Evolutionary conservation across 2,797 vertebrate species (phyloP).

Genomic region (Aythya fuligula): DNA sequence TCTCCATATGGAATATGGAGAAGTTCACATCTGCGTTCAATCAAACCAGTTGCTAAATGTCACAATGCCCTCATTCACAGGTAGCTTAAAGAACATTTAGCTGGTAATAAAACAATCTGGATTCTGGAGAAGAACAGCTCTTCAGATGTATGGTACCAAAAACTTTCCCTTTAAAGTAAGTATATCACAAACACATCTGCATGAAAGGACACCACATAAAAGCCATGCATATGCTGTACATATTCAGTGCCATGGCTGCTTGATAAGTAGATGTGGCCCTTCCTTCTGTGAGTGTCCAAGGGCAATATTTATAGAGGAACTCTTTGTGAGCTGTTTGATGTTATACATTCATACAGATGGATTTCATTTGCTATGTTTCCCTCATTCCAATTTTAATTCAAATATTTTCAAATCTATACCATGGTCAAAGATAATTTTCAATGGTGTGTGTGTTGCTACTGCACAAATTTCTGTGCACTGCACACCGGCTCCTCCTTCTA

Average conservation of each 20-base stretch:
- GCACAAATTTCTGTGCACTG: background rate
- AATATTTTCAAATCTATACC: slow-evolving; percentile 21
- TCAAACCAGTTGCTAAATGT: slow-evolving; percentile 78
- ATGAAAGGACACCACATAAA: background rate
- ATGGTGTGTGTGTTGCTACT: background rate
- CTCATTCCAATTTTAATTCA: slow-evolving; percentile 15
- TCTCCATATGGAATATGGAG: slow-evolving; percentile 63
- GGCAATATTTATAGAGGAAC: slow-evolving; percentile 51
- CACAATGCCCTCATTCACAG: slow-evolving; percentile 83
- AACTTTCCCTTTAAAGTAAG: slow-evolving; percentile 36
- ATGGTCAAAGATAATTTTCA: slow-evolving; percentile 23
- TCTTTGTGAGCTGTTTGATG: slow-evolving; percentile 59
- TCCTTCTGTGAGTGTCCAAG: background rate
- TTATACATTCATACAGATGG: slow-evolving; percentile 49
- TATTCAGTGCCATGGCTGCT: background rate
- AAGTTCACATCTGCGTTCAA: slow-evolving; percentile 79
- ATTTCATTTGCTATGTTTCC: slow-evolving; percentile 54
- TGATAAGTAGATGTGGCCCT: slow-evolving; percentile 38
- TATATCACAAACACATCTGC: slow-evolving; percentile 34
- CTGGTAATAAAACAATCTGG: slow-evolving; percentile 78
- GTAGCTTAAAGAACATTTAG: slow-evolving; percentile 78
- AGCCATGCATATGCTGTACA: background rate
- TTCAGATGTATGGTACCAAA: slow-evolving; percentile 57
- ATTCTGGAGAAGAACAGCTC: slow-evolving; percentile 58
- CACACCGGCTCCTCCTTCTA: background rate